These are phyloP conservation scores for Eupeodes luniger DNA, from an alignment of 2,888 invertebrate species.

Conservation along the genomic window DNA sequence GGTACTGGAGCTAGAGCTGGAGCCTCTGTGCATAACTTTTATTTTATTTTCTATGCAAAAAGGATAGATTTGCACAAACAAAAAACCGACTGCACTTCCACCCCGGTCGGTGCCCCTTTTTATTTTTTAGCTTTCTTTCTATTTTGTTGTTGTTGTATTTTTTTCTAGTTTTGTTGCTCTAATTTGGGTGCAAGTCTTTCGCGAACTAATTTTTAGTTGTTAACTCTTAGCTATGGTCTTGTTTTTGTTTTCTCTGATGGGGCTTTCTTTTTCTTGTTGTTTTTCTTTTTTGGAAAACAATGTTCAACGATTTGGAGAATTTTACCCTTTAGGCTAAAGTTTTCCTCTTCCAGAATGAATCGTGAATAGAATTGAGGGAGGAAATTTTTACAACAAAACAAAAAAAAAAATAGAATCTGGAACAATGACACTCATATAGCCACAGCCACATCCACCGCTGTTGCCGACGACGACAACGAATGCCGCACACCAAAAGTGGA, in stretches of 20 bases:
- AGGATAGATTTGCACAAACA: conserved; percentile 19
- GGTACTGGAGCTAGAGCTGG: too few relatives aligned
- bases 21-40: conserved; percentile 19
- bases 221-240: conserved; percentile 17
- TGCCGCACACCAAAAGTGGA: conserved; percentile 42
- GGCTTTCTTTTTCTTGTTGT: conserved; percentile 17
- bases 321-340: conserved; percentile 50
- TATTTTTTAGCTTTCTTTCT: conserved; percentile 35
- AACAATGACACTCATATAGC: conserved; percentile 55
- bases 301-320: conserved; percentile 68
- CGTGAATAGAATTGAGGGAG: conserved; percentile 43
- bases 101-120: conserved; percentile 40
- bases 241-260: conserved; percentile 10
- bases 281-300: conserved; percentile 48
- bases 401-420: conserved; percentile 33
- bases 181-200: conserved; percentile 70
- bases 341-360: conserved; percentile 44
- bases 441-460: not conserved
- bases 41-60: conserved; percentile 36
- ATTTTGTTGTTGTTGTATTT: conserved; percentile 24
- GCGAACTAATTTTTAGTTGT: conserved; percentile 46
- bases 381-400: conserved; percentile 34
- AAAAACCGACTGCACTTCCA: conserved; percentile 45
- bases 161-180: conserved; percentile 48
- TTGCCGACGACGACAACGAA: not conserved